These are phyloP conservation scores for Podotricha telesiphe DNA, from an alignment of 2,888 invertebrate species.

Conservation along the genomic window DNA sequence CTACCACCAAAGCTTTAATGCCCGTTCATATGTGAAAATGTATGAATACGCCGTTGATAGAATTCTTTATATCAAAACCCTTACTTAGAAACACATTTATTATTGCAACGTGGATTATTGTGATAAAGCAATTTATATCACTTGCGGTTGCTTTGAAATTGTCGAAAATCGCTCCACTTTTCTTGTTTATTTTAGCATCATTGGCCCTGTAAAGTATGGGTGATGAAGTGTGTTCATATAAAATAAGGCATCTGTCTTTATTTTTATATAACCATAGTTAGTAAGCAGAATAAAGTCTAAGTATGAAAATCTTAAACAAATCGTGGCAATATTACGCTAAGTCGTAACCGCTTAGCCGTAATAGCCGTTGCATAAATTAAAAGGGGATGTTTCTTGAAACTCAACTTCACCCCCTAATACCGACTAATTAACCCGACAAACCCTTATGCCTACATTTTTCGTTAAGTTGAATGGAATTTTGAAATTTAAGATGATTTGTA, in stretches of 20 bases:
- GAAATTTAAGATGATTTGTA: not conserved
- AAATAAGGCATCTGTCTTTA: no score
- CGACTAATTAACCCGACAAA: constrained; percentile 36
- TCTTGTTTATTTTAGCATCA: no score
- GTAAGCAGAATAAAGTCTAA: no score
- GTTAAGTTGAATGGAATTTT: constrained; percentile 3
- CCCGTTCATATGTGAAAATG: constrained; percentile 62
- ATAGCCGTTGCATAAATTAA: constrained; percentile 40
- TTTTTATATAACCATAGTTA: no score
- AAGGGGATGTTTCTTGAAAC: constrained; percentile 37
- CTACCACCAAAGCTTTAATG: constrained; percentile 45
- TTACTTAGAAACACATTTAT: constrained; percentile 57
- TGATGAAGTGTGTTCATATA: no score
- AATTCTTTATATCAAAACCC: constrained; percentile 67
- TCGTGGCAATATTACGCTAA: constrained; percentile 23
- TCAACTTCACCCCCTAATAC: constrained; percentile 39
- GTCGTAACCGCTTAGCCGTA: constrained; percentile 37
- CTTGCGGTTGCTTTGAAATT: not conserved
- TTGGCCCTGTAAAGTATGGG: no score
- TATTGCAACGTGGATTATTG: constrained; percentile 23
- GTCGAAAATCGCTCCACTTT: no score
- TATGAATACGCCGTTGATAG: constrained; percentile 70
- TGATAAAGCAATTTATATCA: constrained; percentile 17
- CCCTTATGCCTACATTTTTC: constrained; percentile 19
- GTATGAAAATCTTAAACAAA: constrained; percentile 13